phyloP scores from a whole-genome alignment of 2,888 invertebrate species.

The Nemotelus nigrinus region DNA sequence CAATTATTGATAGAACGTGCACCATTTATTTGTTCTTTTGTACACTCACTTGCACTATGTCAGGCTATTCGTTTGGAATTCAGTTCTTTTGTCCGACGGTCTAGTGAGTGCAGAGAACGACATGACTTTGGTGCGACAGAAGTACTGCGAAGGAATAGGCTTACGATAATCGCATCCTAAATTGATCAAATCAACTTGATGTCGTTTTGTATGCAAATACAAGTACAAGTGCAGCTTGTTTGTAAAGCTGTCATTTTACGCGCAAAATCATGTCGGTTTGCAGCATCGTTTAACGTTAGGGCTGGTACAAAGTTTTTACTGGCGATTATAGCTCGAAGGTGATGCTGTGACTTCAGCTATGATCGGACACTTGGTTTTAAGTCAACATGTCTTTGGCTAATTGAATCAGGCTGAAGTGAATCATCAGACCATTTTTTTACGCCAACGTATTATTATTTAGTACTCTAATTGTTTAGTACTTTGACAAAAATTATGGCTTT shows the following conservation, averaged over 20 bases:
- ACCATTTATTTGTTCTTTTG: constrained; percentile 35
- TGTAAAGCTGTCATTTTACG: constrained; percentile 43
- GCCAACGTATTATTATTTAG: too few relatives aligned
- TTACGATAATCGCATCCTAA: constrained; percentile 23
- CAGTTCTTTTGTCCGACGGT: not conserved
- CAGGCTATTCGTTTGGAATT: not conserved
- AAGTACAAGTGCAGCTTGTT: constrained; percentile 40
- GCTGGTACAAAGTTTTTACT: not conserved
- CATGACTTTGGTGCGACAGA: not conserved
- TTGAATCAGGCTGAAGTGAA: too few relatives aligned
- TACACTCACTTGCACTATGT: constrained; percentile 4
- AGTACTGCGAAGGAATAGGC: not conserved
- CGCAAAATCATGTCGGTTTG: constrained; percentile 32
- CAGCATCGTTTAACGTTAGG: not conserved
- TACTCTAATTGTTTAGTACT: too few relatives aligned
- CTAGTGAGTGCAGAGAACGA: constrained; percentile 2
- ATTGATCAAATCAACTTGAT: constrained; percentile 39
- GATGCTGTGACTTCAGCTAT: too few relatives aligned
- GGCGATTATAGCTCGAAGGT: too few relatives aligned
- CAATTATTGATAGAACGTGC: constrained; percentile 42
- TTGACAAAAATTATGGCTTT: too few relatives aligned
- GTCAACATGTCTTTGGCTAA: too few relatives aligned
- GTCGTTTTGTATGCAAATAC: constrained; percentile 42
- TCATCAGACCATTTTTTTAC: too few relatives aligned
- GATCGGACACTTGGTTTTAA: too few relatives aligned